Base-by-base conservation (phyloP, 2,888 invertebrate species). In the Drosophila leonis region DNA sequence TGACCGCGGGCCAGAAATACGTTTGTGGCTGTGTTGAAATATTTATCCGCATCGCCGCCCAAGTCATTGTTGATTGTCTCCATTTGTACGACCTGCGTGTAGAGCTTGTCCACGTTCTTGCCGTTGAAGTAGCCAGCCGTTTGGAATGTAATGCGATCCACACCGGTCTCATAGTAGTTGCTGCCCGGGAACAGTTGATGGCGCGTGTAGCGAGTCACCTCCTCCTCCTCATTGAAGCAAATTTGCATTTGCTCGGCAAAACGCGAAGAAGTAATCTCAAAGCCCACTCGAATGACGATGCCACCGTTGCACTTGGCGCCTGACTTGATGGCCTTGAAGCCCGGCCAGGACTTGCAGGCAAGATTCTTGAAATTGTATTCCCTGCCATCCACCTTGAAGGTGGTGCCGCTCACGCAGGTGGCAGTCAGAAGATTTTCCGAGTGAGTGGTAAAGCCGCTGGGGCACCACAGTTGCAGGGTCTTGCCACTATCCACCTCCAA, bases 1-100 rank as follows among this genome's bases (percentile, higher is more conserved):
- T 94, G 95, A n/a, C 95, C 94, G 1, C 94, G 92, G 0, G 94
- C 92, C 49, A 94, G 77, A n/a, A 35, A 91, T 0, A 90, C 42
- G 59, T 82, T 91, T 5, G 64, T 33, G 5, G 68, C 41, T 5
- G 33, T 52, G 9, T 91, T 70, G 35, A 91, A 91, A 51, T 91
- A 92, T 57, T 89, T 69, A 1, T 54, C 70, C 0, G 88, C 85
- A 65, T 81, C 79, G 18, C 82, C 84, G 6, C 92, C 92, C 31
- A 94, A 80, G 8, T 93, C 90, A 1, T 61, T 70, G 41, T 90
- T 88, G 15, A 94, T 86, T 2, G 93, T 92, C 39, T 82, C 78
- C 31, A 90, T 51, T 66, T 94, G 94, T 0, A 80, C 86, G 3
- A 65, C 76, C 49, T 91, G 88, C 0, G 90, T 92, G 78, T 94